A percentile compares a stretch with the other conserved stretches of the same genome.
Conservation (phyloP, 2,797 vertebrate genomes). For the Lithobates sylvaticus region DNA sequence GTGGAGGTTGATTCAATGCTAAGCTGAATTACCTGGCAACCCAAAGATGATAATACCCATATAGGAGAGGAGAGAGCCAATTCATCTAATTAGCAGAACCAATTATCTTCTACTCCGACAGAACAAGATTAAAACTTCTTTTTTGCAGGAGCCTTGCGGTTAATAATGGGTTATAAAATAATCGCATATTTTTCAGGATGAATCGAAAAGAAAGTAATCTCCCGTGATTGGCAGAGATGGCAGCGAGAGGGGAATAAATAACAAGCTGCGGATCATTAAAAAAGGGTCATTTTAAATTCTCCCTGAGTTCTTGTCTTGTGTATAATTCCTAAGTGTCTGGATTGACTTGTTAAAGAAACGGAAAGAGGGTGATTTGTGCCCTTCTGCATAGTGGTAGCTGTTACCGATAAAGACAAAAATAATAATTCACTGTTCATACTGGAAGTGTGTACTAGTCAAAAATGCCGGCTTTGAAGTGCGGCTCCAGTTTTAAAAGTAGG, state of each 20-base stretch:
- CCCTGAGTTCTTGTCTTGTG: neutral
- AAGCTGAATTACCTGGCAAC: constrained; percentile 38
- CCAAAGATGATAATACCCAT: constrained; percentile 12
- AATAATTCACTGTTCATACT: neutral
- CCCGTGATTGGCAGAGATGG: constrained; percentile 29
- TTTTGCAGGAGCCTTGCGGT: neutral
- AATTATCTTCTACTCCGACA: constrained; percentile 32
- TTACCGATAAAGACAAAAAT: neutral
- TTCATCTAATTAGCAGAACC: constrained; percentile 47
- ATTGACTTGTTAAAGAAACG: neutral
- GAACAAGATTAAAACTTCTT: constrained; percentile 15
- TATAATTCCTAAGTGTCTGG: neutral
- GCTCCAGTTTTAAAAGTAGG: too few relatives aligned
- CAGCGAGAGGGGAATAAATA: constrained; percentile 25
- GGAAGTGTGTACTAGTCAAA: neutral
- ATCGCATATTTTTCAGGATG: constrained; percentile 31
- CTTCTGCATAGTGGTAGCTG: neutral
- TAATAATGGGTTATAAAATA: constrained; percentile 30
- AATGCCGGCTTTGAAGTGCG: too few relatives aligned
- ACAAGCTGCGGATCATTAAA: constrained; percentile 14
- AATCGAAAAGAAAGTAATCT: constrained; percentile 19
- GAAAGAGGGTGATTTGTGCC: neutral
- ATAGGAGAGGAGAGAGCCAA: neutral
- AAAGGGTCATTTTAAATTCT: constrained; percentile 30
- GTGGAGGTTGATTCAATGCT: neutral